Percentiles rank a stretch among this genome's conserved stretches.
phyloP scores from a whole-genome alignment of 2,113 vertebrate species.

The Zapus hudsonius region DNA sequence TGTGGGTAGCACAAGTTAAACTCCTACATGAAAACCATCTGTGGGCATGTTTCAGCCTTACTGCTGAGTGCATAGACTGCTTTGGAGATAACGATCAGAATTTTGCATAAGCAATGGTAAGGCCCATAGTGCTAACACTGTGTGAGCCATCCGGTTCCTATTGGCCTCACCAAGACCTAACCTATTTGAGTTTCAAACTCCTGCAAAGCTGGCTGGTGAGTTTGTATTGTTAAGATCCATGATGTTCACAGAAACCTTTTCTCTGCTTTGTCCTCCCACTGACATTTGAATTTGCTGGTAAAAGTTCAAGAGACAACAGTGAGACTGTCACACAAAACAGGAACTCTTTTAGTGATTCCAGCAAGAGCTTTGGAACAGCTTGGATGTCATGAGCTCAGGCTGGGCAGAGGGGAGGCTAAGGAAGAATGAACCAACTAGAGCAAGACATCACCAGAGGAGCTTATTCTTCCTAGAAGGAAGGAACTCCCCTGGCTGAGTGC shows the following conservation, averaged over 20 bases:
- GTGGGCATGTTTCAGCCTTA: neutral
- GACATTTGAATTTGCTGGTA: constrained; percentile 14
- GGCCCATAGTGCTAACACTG: neutral
- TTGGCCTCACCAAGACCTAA: neutral
- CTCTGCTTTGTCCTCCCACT: neutral
- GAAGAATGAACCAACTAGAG: neutral
- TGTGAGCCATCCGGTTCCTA: neutral
- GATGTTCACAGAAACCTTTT: constrained; percentile 38
- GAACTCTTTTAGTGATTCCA: constrained; percentile 55
- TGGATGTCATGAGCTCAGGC: neutral
- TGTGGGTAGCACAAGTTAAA: neutral
- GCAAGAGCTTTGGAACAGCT: neutral
- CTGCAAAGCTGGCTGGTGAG: neutral
- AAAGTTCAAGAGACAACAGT: constrained; percentile 46
- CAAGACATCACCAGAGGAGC: constrained; percentile 20
- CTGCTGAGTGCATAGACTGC: neutral
- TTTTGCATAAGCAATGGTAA: constrained; percentile 7
- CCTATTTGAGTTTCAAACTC: neutral
- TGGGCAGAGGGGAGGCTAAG: neutral
- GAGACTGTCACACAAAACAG: constrained; percentile 42
- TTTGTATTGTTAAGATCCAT: neutral
- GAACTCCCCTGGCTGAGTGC: neutral
- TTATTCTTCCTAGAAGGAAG: constrained; percentile 26
- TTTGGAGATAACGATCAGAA: constrained; percentile 3
- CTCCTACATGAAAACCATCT: neutral